Percentiles rank a stretch among this genome's conserved stretches.
These are phyloP conservation scores for Argynnis bischoffii DNA, from an alignment of 2,888 invertebrate genomes.

Conservation along the genomic window DNA sequence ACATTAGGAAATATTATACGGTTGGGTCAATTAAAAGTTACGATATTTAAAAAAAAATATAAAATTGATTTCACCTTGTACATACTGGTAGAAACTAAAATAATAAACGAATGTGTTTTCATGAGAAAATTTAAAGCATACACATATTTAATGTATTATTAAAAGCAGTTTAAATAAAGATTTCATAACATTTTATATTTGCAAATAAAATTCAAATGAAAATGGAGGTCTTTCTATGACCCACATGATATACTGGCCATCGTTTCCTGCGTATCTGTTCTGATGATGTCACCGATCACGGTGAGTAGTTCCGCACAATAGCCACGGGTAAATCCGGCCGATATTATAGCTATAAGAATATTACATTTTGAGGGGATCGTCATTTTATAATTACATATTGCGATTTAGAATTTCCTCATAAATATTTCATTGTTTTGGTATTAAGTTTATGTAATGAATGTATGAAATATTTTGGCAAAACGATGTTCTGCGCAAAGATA, in stretches of 20 bases:
- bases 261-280: conserved; percentile 30
- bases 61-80: background rate
- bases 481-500: conserved; percentile 61
- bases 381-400: conserved; percentile 80
- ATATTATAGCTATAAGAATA: conserved; percentile 70
- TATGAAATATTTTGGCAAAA: conserved; percentile 3
- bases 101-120: background rate
- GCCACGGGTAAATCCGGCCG: conserved; percentile 75
- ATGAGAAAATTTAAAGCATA: background rate
- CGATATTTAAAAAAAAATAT: background rate
- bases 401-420: conserved; percentile 7
- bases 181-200: background rate
- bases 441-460: background rate
- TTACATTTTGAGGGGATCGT: conserved; percentile 79
- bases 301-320: conserved; percentile 61
- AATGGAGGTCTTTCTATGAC: conserved; percentile 15
- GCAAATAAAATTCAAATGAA: background rate
- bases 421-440: background rate
- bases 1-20: conserved; percentile 46
- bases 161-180: too few species aligned
- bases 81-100: background rate
- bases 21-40: conserved; percentile 18
- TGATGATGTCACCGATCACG: conserved; percentile 55
- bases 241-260: conserved; percentile 25
- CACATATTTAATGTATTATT: too few species aligned